Evolutionary conservation across 2,888 invertebrate species (phyloP).

Genomic region (Meta bourneti): DNA sequence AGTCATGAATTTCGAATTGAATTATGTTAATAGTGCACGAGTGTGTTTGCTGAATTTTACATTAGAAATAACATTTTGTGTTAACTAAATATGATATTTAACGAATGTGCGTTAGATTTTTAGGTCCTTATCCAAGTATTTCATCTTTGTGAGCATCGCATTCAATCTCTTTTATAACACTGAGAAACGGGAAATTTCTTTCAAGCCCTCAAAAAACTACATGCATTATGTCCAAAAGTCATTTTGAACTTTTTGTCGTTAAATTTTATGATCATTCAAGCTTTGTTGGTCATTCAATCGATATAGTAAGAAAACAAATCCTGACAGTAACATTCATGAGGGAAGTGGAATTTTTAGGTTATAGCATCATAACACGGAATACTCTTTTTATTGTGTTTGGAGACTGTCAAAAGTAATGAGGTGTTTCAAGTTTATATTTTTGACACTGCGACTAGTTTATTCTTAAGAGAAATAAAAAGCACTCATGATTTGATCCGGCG

Average conservation of each 20-base stretch:
- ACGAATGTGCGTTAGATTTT: no score
- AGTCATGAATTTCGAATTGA: no score
- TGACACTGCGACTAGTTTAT: background rate
- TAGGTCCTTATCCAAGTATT: no score
- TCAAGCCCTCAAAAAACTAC: no score
- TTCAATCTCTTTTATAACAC: no score
- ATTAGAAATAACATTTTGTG: no score
- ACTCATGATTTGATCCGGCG: background rate
- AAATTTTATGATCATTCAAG: background rate
- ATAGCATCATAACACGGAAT: background rate
- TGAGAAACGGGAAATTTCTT: no score
- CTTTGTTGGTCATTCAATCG: background rate
- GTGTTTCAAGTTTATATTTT: background rate
- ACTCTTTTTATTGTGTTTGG: background rate
- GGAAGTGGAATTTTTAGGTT: background rate
- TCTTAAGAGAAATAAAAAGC: background rate
- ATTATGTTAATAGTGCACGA: no score
- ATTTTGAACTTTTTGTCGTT: background rate
- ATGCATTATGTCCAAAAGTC: background rate
- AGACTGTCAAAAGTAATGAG: conserved; percentile 1
- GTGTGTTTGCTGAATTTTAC: no score
- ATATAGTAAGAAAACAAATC: background rate
- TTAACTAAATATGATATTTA: no score
- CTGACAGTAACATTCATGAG: background rate
- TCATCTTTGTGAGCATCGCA: no score